phyloP scores from a whole-genome alignment of 2,888 invertebrate genomes.

The Eugnorisma glareosa region DNA sequence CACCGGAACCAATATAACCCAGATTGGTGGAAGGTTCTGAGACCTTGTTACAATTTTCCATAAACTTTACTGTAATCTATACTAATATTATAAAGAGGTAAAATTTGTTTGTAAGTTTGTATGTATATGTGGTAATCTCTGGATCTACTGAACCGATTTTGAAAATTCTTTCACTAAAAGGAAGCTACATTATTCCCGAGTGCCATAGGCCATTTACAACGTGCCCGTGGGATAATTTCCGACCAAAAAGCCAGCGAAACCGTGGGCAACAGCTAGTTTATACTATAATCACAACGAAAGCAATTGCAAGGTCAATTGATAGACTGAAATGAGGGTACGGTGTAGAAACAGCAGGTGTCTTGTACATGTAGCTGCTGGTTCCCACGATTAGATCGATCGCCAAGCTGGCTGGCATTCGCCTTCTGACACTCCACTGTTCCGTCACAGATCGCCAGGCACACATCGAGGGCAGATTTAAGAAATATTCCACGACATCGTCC shows the following conservation, averaged over 20 bases:
- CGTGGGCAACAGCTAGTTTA: no score
- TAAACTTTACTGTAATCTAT: conserved; percentile 52
- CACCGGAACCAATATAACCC: conserved; percentile 63
- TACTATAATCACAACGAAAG: conserved; percentile 51
- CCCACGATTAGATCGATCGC: conserved; percentile 79
- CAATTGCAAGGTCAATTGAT: conserved; percentile 56
- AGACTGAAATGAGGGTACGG: conserved; percentile 46
- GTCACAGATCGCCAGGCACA: conserved; percentile 86
- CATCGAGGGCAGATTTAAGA: conserved; percentile 89
- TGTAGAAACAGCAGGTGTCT: conserved; percentile 67
- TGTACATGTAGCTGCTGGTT: conserved; percentile 70
- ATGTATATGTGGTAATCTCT: no score
- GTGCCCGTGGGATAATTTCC: no score
- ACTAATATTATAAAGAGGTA: no score
- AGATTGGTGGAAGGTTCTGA: conserved; percentile 54
- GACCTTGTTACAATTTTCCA: conserved; percentile 62
- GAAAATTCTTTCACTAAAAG: no score
- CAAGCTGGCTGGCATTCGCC: conserved; percentile 67
- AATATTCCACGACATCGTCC: conserved; percentile 89
- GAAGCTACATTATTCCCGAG: no score
- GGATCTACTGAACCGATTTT: no score
- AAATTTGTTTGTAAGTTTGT: no score
- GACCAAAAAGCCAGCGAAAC: no score
- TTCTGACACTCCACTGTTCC: conserved; percentile 71
- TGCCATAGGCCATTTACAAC: no score